phyloP scores from a whole-genome alignment of 2,888 invertebrate species.

The Tipula confusa region DNA sequence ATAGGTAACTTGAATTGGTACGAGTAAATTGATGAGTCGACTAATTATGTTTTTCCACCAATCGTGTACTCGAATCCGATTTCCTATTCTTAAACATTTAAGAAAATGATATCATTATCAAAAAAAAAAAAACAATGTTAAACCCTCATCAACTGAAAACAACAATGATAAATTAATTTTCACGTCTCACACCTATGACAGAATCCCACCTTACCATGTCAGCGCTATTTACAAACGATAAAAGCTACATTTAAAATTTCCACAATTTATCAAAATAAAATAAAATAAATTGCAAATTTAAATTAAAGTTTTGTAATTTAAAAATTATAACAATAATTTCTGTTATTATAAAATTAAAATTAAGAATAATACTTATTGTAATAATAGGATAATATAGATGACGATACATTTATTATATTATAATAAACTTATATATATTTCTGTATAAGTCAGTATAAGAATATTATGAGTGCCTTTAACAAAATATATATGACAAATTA shows the following conservation, averaged over 20 bases:
- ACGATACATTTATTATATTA: not conserved
- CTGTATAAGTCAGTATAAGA: conserved; percentile 3
- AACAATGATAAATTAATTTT: not conserved
- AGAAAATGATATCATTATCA: no score
- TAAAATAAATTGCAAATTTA: not conserved
- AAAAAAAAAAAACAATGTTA: no score
- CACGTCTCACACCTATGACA: not conserved
- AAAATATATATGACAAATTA: not conserved
- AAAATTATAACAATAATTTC: not conserved
- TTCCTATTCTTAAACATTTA: no score
- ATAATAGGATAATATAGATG: not conserved
- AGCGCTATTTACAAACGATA: not conserved
- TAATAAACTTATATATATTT: conserved; percentile 12
- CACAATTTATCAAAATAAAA: not conserved
- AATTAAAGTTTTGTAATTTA: not conserved
- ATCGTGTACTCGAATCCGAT: no score
- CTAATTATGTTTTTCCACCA: no score
- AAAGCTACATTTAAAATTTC: not conserved
- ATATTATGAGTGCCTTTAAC: conserved; percentile 25
- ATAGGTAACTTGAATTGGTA: no score
- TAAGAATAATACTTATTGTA: no score
- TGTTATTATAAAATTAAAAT: not conserved
- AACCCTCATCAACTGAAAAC: not conserved
- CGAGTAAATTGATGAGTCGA: no score
- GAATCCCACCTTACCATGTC: not conserved